Percentiles rank a stretch among this genome's conserved stretches.
phyloP scores from a whole-genome alignment of 2,888 invertebrate species.

The Toxonevra muliebris region DNA sequence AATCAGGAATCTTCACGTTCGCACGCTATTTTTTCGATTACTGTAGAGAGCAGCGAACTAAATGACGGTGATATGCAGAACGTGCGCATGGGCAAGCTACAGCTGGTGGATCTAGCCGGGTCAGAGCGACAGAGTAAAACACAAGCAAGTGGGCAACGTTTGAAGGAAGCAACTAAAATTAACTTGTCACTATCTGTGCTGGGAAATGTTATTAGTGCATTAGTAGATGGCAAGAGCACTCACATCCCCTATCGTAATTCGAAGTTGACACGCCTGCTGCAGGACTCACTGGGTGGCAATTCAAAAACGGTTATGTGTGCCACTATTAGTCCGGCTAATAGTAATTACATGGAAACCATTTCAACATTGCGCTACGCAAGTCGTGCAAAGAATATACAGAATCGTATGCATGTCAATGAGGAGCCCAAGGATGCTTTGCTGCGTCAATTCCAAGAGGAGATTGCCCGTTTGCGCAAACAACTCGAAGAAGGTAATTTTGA shows the following conservation, averaged over 20 bases:
- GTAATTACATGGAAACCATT: slow-evolving; percentile 97
- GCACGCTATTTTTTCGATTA: slow-evolving; percentile 98
- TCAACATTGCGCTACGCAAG: slow-evolving; percentile 97
- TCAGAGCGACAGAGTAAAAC: slow-evolving; percentile 98
- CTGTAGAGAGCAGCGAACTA: slow-evolving; percentile 92
- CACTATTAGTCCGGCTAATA: slow-evolving; percentile 95
- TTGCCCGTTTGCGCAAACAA: slow-evolving; percentile 88
- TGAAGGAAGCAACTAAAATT: slow-evolving; percentile 97
- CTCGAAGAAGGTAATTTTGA: slow-evolving; percentile 74
- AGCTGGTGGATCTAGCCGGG: slow-evolving; percentile 97
- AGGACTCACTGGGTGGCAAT: slow-evolving; percentile 97
- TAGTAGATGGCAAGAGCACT: slow-evolving; percentile 96
- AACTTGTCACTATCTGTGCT: slow-evolving; percentile 96
- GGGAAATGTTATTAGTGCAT: slow-evolving; percentile 97
- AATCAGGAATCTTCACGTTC: slow-evolving; percentile 96
- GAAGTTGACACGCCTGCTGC: slow-evolving; percentile 91
- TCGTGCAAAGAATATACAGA: slow-evolving; percentile 97
- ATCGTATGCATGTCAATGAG: slow-evolving; percentile 94
- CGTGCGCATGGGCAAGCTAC: slow-evolving; percentile 94
- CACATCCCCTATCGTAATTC: slow-evolving; percentile 99
- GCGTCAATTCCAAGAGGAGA: slow-evolving; percentile 95
- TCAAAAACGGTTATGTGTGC: slow-evolving; percentile 97
- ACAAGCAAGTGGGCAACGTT: slow-evolving; percentile 89
- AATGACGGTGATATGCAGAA: slow-evolving; percentile 84
- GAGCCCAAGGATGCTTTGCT: slow-evolving; percentile 97